Conservation (phyloP, 2,797 vertebrate genomes). For the Myotis myotis region DNA sequence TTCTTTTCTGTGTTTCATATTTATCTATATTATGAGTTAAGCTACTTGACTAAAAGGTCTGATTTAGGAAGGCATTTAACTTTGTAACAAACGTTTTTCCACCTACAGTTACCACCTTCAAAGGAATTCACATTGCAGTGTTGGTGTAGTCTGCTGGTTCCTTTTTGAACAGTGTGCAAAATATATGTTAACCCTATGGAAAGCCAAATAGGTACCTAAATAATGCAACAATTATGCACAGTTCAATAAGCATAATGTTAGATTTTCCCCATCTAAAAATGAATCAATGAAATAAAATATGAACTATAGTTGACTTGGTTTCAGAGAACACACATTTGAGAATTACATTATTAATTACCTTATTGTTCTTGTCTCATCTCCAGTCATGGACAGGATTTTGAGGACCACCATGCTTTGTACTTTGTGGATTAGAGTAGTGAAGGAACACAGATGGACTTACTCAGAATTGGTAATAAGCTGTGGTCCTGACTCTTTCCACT, state of each 20-base stretch:
- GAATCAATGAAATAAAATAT: conserved; percentile 26
- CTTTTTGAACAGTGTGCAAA: neutral
- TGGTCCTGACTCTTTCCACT: conserved; percentile 96
- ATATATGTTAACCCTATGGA: neutral
- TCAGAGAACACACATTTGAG: conserved; percentile 44
- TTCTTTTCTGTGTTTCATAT: conserved; percentile 17
- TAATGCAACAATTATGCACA: neutral
- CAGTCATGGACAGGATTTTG: conserved; percentile 47
- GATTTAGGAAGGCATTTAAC: neutral
- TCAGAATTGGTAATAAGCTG: conserved; percentile 87
- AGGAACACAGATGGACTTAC: neutral
- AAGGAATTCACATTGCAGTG: neutral
- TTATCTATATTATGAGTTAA: conserved; percentile 12
- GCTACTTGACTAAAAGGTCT: neutral
- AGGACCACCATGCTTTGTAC: neutral
- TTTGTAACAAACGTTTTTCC: neutral
- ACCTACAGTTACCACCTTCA: neutral
- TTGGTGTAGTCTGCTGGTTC: neutral
- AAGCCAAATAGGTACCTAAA: neutral
- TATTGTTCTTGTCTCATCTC: neutral
- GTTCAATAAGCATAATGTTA: neutral
- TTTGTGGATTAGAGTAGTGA: neutral
- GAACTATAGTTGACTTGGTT: conserved; percentile 5
- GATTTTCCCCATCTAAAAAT: conserved; percentile 44
- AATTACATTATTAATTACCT: neutral